Conservation (phyloP, 2,888 invertebrate species). For the Amphimallon solstitiale region DNA sequence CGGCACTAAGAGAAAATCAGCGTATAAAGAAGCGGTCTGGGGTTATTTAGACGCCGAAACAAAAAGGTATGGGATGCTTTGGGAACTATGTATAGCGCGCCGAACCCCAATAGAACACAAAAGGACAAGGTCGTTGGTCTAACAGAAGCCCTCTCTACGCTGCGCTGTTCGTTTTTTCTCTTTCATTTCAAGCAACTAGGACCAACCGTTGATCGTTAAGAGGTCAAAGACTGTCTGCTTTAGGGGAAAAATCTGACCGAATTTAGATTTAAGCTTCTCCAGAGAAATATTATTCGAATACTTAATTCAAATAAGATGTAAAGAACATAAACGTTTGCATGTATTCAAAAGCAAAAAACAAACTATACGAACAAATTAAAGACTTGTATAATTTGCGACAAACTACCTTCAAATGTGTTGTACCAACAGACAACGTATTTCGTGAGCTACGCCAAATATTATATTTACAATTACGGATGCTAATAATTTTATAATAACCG, state of each 20-base stretch:
- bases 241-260: slow-evolving; percentile 20
- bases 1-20: background rate
- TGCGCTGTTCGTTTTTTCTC: background rate
- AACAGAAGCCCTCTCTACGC: slow-evolving; percentile 12
- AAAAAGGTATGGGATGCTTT: slow-evolving; percentile 11
- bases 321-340: too few species aligned
- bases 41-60: slow-evolving; percentile 18
- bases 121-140: slow-evolving; percentile 28
- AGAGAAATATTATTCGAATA: background rate
- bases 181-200: slow-evolving; percentile 4
- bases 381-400: too few species aligned
- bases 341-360: too few species aligned
- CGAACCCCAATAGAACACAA: background rate
- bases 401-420: too few species aligned
- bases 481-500: too few species aligned
- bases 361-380: too few species aligned
- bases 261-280: slow-evolving; percentile 14
- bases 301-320: too few species aligned
- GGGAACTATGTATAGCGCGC: slow-evolving; percentile 14
- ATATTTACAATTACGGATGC: too few species aligned
- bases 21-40: background rate
- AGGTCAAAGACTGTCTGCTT: slow-evolving; percentile 37
- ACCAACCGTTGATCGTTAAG: slow-evolving; percentile 8
- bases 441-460: too few species aligned
- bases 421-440: too few species aligned